Percentiles rank a stretch among this genome's conserved stretches.
Conservation (phyloP, 2,797 vertebrate genomes). For the Falco biarmicus region DNA sequence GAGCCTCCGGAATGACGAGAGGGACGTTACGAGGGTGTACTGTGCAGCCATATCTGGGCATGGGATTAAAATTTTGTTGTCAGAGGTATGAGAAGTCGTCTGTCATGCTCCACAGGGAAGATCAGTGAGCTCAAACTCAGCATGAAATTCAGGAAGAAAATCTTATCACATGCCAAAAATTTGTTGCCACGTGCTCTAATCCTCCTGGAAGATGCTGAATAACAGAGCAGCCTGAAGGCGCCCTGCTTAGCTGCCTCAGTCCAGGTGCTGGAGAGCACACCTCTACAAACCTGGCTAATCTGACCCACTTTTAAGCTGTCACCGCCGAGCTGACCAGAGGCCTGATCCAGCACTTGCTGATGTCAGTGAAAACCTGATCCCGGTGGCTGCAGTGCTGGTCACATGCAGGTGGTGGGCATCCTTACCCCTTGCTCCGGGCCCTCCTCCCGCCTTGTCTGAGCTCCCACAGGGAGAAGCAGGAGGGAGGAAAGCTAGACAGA, state of each 20-base stretch:
- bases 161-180: background rate
- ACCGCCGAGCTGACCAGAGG: background rate
- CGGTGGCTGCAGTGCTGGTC: fast-evolving
- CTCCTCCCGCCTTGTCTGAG: background rate
- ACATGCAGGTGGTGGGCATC: fast-evolving
- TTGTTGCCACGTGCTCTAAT: background rate
- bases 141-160: constrained; percentile 40
- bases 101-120: background rate
- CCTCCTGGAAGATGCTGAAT: background rate
- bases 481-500: background rate
- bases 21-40: fast-evolving
- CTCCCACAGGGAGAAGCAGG: background rate
- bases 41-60: fast-evolving
- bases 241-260: background rate
- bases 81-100: background rate
- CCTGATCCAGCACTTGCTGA: background rate
- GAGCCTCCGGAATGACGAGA: background rate
- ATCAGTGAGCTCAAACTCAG: constrained; percentile 42
- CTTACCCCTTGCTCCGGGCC: background rate
- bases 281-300: background rate
- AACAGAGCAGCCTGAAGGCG: background rate
- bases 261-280: background rate
- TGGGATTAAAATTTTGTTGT: background rate
- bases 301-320: background rate
- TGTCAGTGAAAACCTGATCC: background rate